Percentiles rank a stretch among this genome's conserved stretches.
Conservation (phyloP, 2,797 vertebrate species). For the Rhinichthys osculus region DNA sequence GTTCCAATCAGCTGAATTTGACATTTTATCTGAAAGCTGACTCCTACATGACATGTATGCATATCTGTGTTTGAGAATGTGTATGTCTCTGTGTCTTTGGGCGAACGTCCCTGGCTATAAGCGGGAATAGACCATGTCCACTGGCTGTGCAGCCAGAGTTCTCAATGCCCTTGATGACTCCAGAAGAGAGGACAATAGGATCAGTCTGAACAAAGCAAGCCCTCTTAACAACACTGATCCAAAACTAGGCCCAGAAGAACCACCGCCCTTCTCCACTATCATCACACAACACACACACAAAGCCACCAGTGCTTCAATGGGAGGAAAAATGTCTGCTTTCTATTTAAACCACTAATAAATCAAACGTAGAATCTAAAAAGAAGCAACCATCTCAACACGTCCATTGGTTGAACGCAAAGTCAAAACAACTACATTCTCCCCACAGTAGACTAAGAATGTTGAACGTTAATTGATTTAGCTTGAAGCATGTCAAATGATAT, state of each 20-base stretch:
- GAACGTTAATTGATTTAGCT: background rate
- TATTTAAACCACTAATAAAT: background rate
- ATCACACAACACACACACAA: conserved; percentile 25
- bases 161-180: conserved; percentile 53
- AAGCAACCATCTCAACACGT: background rate
- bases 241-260: conserved; percentile 20
- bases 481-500: background rate
- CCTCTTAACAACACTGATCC: conserved; percentile 43
- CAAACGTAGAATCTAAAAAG: background rate
- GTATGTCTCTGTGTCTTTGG: conserved; percentile 39
- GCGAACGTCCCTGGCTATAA: conserved; percentile 33
- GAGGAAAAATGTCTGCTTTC: background rate
- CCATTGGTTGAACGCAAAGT: background rate
- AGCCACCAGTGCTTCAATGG: background rate
- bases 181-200: conserved; percentile 49
- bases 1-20: conserved; percentile 14
- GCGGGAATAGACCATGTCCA: conserved; percentile 44
- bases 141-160: conserved; percentile 42
- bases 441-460: background rate
- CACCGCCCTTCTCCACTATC: conserved; percentile 18
- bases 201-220: conserved; percentile 46
- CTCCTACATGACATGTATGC: conserved; percentile 11
- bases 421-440: background rate
- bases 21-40: conserved; percentile 13
- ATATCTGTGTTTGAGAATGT: conserved; percentile 21